A percentile compares a stretch with the other conserved stretches of the same genome.
phyloP scores from a whole-genome alignment of 2,113 vertebrate genomes.

The Amphiprion ocellaris region DNA sequence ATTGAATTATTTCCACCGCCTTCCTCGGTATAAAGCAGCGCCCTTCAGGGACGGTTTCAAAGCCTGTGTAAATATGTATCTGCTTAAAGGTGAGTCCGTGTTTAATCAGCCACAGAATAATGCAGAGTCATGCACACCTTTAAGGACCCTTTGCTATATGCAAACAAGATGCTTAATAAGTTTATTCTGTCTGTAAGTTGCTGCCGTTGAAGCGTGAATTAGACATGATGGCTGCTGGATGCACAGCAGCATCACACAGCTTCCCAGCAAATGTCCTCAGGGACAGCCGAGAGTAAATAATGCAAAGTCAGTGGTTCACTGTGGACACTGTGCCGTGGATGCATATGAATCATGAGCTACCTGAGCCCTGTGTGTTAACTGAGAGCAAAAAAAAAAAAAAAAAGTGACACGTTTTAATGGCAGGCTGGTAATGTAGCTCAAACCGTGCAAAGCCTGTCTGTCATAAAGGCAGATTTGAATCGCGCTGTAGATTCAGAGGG shows the following conservation, averaged over 20 bases:
- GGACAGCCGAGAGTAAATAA: neutral
- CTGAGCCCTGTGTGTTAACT: neutral
- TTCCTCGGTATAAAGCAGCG: neutral
- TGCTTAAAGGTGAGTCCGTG: slow-evolving; percentile 19
- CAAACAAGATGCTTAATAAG: slow-evolving; percentile 4
- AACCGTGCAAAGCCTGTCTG: slow-evolving; percentile 36
- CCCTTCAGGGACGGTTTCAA: slow-evolving; percentile 15
- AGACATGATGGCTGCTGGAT: neutral
- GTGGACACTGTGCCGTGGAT: neutral
- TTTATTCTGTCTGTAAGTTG: neutral
- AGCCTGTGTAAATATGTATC: slow-evolving; percentile 34
- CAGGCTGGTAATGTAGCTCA: slow-evolving; percentile 18
- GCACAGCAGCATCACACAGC: too few relatives aligned
- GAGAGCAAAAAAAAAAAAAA: neutral
- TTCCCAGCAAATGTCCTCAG: neutral
- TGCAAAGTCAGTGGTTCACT: slow-evolving; percentile 7
- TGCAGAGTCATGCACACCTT: slow-evolving; percentile 18
- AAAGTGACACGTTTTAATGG: neutral
- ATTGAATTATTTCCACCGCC: slow-evolving; percentile 15
- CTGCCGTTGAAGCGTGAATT: neutral
- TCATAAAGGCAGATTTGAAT: slow-evolving; percentile 15
- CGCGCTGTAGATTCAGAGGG: slow-evolving; percentile 24
- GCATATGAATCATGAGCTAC: neutral
- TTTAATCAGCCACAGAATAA: slow-evolving; percentile 38
- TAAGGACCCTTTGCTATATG: neutral